phyloP scores from a whole-genome alignment of 2,113 vertebrate genomes.

The Cavia aperea region DNA sequence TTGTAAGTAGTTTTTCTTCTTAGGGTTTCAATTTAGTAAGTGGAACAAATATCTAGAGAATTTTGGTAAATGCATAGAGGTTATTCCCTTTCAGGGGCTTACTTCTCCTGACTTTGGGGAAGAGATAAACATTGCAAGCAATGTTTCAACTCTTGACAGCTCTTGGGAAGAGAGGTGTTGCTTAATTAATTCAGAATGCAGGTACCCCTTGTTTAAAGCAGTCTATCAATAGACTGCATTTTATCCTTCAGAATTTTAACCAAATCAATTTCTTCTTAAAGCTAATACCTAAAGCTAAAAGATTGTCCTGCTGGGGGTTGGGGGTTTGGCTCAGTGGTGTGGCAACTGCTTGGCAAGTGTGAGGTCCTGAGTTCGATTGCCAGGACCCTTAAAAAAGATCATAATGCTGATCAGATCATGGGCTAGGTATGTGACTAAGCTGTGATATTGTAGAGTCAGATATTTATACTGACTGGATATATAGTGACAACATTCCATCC shows the following conservation, averaged over 20 bases:
- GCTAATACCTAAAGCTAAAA: not conserved
- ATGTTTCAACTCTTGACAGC: not conserved
- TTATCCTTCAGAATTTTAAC: not conserved
- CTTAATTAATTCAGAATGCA: conserved; percentile 25
- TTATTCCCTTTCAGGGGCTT: conserved; percentile 23
- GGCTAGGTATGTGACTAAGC: not conserved
- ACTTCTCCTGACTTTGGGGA: conserved; percentile 23
- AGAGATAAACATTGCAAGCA: not conserved
- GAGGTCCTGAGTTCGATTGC: too few relatives aligned
- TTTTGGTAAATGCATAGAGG: not conserved
- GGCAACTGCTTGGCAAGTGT: too few relatives aligned
- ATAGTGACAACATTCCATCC: not conserved
- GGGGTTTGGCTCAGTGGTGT: too few relatives aligned
- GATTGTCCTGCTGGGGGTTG: not conserved
- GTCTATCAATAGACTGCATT: not conserved
- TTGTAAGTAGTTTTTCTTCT: conserved; percentile 76
- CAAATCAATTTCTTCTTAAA: not conserved
- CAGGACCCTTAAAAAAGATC: not conserved
- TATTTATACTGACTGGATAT: not conserved
- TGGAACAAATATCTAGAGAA: not conserved
- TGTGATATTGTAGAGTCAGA: not conserved
- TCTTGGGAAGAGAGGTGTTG: conserved; percentile 41
- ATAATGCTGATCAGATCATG: not conserved
- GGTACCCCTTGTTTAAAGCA: conserved; percentile 23
- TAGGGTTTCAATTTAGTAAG: not conserved